These are phyloP conservation scores for Telmatherina bonti DNA, from an alignment of 2,797 vertebrate species.

Conservation along the genomic window DNA sequence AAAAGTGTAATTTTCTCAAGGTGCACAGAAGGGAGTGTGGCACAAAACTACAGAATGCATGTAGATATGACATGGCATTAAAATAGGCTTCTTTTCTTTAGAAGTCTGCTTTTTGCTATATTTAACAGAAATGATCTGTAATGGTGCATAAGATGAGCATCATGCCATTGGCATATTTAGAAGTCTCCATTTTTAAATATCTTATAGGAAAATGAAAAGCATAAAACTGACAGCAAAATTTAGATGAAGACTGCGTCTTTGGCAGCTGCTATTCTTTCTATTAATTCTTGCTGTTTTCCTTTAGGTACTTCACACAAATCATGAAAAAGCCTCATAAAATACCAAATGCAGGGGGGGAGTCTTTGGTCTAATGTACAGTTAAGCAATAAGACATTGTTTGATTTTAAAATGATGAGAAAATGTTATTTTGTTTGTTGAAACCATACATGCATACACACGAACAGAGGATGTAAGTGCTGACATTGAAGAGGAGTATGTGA, in stretches of 20 bases:
- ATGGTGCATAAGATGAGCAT: background rate
- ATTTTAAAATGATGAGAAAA: background rate
- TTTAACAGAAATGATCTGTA: background rate
- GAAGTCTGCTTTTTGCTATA: background rate
- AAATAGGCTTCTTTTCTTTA: background rate
- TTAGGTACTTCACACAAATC: slow-evolving; percentile 16
- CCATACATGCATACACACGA: slow-evolving; percentile 2
- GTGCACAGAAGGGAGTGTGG: too few relatives aligned
- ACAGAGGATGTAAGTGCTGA: slow-evolving; percentile 5
- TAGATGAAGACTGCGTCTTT: slow-evolving; percentile 19
- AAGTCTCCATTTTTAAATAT: slow-evolving; percentile 21
- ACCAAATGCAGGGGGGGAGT: background rate
- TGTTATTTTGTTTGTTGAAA: slow-evolving; percentile 19
- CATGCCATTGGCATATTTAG: slow-evolving; percentile 7
- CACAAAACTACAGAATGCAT: too few relatives aligned
- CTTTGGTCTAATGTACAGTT: background rate
- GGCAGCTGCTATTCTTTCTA: slow-evolving; percentile 36
- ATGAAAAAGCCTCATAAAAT: background rate
- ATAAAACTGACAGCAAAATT: background rate
- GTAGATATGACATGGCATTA: background rate
- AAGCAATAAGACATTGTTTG: background rate
- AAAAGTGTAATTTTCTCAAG: background rate
- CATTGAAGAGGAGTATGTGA: slow-evolving; percentile 10
- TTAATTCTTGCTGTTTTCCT: slow-evolving; percentile 37
- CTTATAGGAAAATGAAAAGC: slow-evolving; percentile 10